Conservation (phyloP, 2,113 vertebrate genomes). For the Oxyruncus cristatus region DNA sequence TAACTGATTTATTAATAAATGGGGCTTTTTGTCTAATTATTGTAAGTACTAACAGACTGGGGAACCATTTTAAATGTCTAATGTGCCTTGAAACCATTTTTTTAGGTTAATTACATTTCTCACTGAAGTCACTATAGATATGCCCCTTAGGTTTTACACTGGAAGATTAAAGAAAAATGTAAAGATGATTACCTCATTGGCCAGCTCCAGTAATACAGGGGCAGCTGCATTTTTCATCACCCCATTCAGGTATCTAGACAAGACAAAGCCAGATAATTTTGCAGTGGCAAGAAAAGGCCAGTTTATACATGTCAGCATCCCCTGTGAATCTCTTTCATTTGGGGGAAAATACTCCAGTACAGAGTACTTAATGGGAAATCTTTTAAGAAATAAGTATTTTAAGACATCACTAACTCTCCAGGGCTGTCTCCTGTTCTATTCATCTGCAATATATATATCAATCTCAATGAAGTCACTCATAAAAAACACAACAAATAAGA, state of each 20-base stretch:
- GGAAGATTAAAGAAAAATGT: conserved; percentile 47
- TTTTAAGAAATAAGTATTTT: conserved; percentile 18
- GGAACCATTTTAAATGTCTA: conserved; percentile 78
- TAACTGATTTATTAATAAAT: conserved; percentile 90
- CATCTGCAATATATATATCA: not conserved
- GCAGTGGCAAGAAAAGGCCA: conserved; percentile 74
- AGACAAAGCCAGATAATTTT: conserved; percentile 77
- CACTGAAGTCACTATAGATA: conserved; percentile 64
- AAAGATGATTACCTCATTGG: conserved; percentile 91
- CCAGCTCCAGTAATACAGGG: conserved; percentile 90
- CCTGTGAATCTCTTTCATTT: conserved; percentile 72
- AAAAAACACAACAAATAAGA: not conserved
- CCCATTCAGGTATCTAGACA: conserved; percentile 88
- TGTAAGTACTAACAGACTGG: conserved; percentile 87
- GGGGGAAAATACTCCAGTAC: conserved; percentile 74
- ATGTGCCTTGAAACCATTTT: conserved; percentile 69
- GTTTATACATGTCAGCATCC: conserved; percentile 78
- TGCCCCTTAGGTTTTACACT: conserved; percentile 67
- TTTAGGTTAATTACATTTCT: conserved; percentile 76
- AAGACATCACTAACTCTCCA: conserved; percentile 9
- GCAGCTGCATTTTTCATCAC: conserved; percentile 81
- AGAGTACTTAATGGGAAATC: conserved; percentile 46
- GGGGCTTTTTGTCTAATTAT: conserved; percentile 86
- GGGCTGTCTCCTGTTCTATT: not conserved
- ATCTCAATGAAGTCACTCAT: not conserved